A percentile compares a stretch with the other conserved stretches of the same genome.
phyloP scores from a whole-genome alignment of 2,888 invertebrate species.

The Lasioglossum lativentre region DNA sequence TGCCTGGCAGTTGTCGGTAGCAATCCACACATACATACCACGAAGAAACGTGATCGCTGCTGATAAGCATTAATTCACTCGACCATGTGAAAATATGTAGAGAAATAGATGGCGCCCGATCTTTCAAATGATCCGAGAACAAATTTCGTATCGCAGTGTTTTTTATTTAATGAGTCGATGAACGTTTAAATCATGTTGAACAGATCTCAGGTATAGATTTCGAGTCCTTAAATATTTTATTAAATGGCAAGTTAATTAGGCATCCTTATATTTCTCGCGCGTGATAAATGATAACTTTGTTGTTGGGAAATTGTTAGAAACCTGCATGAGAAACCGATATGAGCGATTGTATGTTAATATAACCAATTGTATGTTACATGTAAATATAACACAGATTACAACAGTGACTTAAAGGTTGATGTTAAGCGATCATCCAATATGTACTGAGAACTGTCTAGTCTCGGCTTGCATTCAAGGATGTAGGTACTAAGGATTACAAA shows the following conservation, averaged over 20 bases:
- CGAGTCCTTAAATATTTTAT: not conserved
- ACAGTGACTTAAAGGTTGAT: not conserved
- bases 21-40: not conserved
- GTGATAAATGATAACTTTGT: not conserved
- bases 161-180: not conserved
- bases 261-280: not conserved
- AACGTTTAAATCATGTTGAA: not conserved
- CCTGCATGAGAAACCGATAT: not conserved
- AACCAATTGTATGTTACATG: not conserved
- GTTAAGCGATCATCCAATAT: not conserved
- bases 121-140: conserved; percentile 4
- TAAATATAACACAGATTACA: conserved; percentile 2
- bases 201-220: not conserved
- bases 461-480: not conserved
- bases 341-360: not conserved
- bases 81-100: conserved; percentile 32
- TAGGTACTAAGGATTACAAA: not conserved
- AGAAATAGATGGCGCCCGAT: conserved; percentile 12
- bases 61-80: conserved; percentile 24
- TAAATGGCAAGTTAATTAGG: not conserved
- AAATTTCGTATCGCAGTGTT: not conserved
- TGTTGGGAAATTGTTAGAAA: not conserved
- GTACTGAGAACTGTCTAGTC: not conserved
- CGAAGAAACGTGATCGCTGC: conserved; percentile 18
- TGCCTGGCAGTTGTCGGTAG: not conserved